Evolutionary conservation across 1,140 invertebrate genomes (phyloP), one percentile per base, ranked within the genome.

Genomic region (Propsilocerus akamusi): DNA sequence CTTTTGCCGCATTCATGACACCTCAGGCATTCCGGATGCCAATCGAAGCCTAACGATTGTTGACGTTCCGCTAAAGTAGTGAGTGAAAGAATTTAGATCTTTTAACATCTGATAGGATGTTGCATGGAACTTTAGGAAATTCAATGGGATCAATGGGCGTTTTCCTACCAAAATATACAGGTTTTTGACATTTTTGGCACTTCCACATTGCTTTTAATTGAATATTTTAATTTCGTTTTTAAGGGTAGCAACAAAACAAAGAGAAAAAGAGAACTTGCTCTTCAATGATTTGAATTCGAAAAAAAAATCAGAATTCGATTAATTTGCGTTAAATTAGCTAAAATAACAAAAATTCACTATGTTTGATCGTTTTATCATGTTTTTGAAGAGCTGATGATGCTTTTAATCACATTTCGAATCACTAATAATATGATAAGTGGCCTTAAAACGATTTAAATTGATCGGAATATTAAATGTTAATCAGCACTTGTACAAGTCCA

Each of bases 1-100:
- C 86, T 73, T 66, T 92, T 93, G 5, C 83, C 83, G 68, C 89
- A 94, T 68, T 93, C 89, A 59, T 85, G 81, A 66, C 89, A 94
- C 51, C 81, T 72, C 53, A 94, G 72, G 71, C 89, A 93, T 63
- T 87, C 83, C 46, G 86, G 81, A 74, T 93, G 89, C 88, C 89
- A 94, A 61, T 93, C 88, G 62, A 90, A 91, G 20, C 89, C 89
- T 41, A 93, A 64, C 4, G 88, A 92, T 60, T 89, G 83, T 67
- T 89, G 89, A 56, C 88, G 75, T 72, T 93, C 89, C 59, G 88
- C 89, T 92, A 60, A 58, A 75, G 69, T 56, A 54, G 56, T 57
- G 53, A 49, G 53, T 49, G 25, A 49, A 41, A 54, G 50, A 53
- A 47, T n/a, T n/a, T n/a, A 41, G 50, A 46, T 49, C 23, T 30